Evolutionary conservation across 2,888 invertebrate species (phyloP), one percentile per base, ranked within the genome.

Genomic region (Girardia tigrina): DNA sequence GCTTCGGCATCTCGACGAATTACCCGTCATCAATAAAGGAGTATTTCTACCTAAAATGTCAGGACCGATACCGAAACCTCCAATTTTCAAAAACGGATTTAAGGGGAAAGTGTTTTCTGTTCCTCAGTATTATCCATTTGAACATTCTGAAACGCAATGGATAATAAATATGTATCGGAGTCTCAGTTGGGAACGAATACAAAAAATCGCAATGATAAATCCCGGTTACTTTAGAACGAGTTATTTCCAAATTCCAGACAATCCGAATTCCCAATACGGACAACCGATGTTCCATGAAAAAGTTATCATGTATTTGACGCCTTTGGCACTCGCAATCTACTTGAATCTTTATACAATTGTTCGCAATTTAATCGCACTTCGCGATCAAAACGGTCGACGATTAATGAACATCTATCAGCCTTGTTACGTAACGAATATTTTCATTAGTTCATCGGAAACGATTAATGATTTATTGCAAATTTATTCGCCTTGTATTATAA

Each of bases 51-150:
- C 23, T n/a, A 56, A 56, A 56, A 56, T 56, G 6, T 2, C n/a
- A 20, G 56, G 56, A 56, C n/a, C n/a, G 6, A 56, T 56, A 4
- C 56, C 56, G 6, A 56, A 56, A 56, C 56, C 56, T 6, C 56
- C 56, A 20, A 20, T 23, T 8, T 56, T 56, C 23, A 56, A 56
- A 56, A 56, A 56, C 23, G 56, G 56, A 56, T 56, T 56, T n/a
- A 56, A 56, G n/a, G 56, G 56, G 23, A 56, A 56, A 23, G n/a
- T 16, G 4, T 56, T 56, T n/a, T 8, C 56, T 8, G 56, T 56
- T 56, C 56, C 56, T 20, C n/a, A 56, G 56, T 56, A 56, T n/a
- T 56, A 56, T 56, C 56, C 56, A 56, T 56, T 56, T 56, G 56
- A 56, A 56, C 56, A 56, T 56, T 56, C 56, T 12, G 56, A 56